Conservation (phyloP, 1,140 invertebrate genomes). For the Scaptodrosophila lebanonensis region DNA sequence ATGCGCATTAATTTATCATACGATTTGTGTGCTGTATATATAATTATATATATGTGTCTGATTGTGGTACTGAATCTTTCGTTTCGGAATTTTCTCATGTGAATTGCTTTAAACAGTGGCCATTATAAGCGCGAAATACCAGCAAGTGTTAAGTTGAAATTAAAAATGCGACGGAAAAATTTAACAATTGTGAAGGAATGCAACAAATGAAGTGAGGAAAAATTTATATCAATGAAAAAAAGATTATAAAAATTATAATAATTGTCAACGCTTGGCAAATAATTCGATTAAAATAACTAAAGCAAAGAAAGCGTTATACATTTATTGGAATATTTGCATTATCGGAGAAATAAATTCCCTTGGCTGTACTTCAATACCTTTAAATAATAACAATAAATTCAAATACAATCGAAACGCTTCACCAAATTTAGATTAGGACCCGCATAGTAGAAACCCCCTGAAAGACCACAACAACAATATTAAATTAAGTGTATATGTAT, state of each 20-base stretch:
- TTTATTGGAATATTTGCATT: no score
- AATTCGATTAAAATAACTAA: no score
- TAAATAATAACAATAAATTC: no score
- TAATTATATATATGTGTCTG: constrained; percentile 4
- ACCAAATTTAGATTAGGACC: no score
- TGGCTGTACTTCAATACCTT: no score
- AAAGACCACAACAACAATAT: no score
- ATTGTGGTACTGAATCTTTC: neutral
- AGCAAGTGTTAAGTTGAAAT: constrained; percentile 31
- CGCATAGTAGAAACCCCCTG: no score
- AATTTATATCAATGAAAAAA: constrained; percentile 1
- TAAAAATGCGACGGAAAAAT: constrained; percentile 30
- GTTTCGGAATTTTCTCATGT: neutral
- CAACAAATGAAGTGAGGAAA: neutral
- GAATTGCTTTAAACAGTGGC: constrained; percentile 36
- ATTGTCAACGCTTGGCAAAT: no score
- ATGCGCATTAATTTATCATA: constrained; percentile 66
- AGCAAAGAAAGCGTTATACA: no score
- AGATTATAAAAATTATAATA: constrained; percentile 12
- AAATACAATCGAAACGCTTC: no score
- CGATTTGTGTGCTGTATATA: constrained; percentile 14
- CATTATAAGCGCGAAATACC: constrained; percentile 28
- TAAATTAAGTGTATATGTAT: no score
- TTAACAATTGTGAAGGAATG: neutral
- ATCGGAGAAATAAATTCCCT: no score